Evolutionary conservation across 2,888 invertebrate species (phyloP).

Genomic region (Ditylenchus weischeri): DNA sequence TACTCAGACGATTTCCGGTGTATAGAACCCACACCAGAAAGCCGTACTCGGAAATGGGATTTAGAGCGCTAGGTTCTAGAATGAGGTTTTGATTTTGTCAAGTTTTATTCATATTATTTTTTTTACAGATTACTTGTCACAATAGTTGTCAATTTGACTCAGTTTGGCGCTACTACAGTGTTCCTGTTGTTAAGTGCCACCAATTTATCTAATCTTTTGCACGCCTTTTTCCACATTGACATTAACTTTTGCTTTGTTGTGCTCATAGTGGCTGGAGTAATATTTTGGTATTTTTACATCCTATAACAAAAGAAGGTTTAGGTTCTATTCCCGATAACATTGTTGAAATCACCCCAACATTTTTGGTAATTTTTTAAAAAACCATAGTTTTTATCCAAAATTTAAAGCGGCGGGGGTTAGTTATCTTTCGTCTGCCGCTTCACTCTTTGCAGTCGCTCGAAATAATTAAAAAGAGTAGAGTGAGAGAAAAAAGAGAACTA

Average conservation of each 20-base stretch:
- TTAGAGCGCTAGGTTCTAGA: slow-evolving; percentile 37
- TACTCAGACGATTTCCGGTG: slow-evolving; percentile 25
- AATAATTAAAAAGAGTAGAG: no score
- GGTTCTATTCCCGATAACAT: slow-evolving; percentile 47
- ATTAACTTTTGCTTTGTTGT: slow-evolving; percentile 48
- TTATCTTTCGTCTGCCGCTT: no score
- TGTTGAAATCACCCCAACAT: slow-evolving; percentile 55
- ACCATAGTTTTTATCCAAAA: no score
- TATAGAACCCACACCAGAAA: slow-evolving; percentile 29
- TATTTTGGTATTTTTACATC: neutral
- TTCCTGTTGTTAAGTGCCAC: slow-evolving; percentile 49
- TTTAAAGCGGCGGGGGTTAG: no score
- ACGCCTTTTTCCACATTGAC: slow-evolving; percentile 36
- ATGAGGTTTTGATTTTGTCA: slow-evolving; percentile 26
- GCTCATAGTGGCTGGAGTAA: slow-evolving; percentile 45
- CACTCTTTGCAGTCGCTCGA: no score
- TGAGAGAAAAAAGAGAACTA: no score
- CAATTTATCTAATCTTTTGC: slow-evolving; percentile 53
- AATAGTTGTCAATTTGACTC: slow-evolving; percentile 50
- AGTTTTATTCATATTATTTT: neutral
- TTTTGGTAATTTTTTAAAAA: slow-evolving; percentile 36
- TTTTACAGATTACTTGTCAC: slow-evolving; percentile 46
- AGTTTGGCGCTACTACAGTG: slow-evolving; percentile 52
- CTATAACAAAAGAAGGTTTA: neutral
- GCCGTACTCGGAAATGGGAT: slow-evolving; percentile 56